These are phyloP conservation scores for Eurypyga helias DNA, from an alignment of 2,113 vertebrate species.

Conservation along the genomic window DNA sequence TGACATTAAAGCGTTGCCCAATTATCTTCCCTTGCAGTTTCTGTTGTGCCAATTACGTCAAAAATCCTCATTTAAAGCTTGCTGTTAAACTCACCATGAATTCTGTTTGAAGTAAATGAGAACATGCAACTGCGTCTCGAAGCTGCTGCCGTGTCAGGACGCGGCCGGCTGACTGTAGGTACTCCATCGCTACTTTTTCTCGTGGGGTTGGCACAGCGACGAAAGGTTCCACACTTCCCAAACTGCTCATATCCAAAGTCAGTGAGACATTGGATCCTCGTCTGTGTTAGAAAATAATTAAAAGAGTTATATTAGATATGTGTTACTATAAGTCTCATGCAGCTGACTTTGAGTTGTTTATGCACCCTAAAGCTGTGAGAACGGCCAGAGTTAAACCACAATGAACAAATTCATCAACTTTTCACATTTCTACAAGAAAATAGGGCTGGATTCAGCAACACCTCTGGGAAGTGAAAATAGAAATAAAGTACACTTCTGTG, in stretches of 20 bases:
- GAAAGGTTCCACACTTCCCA: slow-evolving; percentile 89
- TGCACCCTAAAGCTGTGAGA: not conserved
- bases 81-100: slow-evolving; percentile 85
- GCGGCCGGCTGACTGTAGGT: slow-evolving; percentile 87
- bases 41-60: not conserved
- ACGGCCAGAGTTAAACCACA: no score
- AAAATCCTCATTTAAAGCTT: not conserved
- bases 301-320: not conserved
- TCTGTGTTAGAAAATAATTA: slow-evolving; percentile 70
- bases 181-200: slow-evolving; percentile 89
- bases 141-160: slow-evolving; percentile 86
- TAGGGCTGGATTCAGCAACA: not conserved
- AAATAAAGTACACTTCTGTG: not conserved
- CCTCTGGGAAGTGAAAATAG: not conserved
- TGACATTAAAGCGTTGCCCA: not conserved
- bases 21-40: not conserved
- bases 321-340: not conserved
- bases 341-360: not conserved
- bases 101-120: slow-evolving; percentile 89
- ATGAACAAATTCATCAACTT: not conserved
- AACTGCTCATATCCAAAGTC: slow-evolving; percentile 92
- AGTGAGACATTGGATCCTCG: slow-evolving; percentile 95
- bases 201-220: slow-evolving; percentile 82
- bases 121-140: slow-evolving; percentile 78
- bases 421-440: not conserved